Evolutionary conservation across 2,888 invertebrate genomes (phyloP).

Genomic region (Lypha dubia): DNA sequence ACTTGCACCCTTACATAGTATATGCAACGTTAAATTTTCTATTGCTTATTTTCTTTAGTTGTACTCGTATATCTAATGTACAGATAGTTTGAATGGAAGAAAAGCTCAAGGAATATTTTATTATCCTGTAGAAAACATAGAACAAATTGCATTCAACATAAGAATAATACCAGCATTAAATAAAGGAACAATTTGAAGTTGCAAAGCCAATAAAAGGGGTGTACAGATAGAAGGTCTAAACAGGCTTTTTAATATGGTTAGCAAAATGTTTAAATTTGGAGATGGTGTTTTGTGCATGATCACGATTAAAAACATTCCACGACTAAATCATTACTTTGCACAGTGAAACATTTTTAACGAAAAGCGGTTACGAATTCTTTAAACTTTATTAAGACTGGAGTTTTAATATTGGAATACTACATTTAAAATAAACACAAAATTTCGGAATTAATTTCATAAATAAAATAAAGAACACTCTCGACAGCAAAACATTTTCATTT

Average conservation of each 20-base stretch:
- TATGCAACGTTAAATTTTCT: background rate
- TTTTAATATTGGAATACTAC: too few species aligned
- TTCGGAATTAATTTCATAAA: too few species aligned
- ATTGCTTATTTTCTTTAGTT: constrained; percentile 14
- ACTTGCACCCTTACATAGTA: background rate
- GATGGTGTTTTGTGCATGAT: too few species aligned
- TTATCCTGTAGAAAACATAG: constrained; percentile 69
- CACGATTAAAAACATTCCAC: too few species aligned
- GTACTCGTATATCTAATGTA: background rate
- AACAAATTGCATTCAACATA: constrained; percentile 70
- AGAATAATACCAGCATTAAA: constrained; percentile 63
- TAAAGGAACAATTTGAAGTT: constrained; percentile 46
- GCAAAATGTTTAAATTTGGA: background rate
- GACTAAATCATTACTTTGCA: too few species aligned
- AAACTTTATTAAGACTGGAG: too few species aligned
- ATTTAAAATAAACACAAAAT: too few species aligned
- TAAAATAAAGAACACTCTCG: too few species aligned
- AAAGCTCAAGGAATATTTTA: constrained; percentile 56
- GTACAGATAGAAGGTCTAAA: background rate
- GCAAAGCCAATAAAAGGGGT: background rate
- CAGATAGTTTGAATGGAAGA: constrained; percentile 28
- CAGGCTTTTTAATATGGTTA: background rate
- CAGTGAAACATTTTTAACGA: too few species aligned
- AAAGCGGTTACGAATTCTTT: too few species aligned
- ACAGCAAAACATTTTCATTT: too few species aligned